Conservation (phyloP, 2,113 vertebrate genomes). For the Platanista minor region DNA sequence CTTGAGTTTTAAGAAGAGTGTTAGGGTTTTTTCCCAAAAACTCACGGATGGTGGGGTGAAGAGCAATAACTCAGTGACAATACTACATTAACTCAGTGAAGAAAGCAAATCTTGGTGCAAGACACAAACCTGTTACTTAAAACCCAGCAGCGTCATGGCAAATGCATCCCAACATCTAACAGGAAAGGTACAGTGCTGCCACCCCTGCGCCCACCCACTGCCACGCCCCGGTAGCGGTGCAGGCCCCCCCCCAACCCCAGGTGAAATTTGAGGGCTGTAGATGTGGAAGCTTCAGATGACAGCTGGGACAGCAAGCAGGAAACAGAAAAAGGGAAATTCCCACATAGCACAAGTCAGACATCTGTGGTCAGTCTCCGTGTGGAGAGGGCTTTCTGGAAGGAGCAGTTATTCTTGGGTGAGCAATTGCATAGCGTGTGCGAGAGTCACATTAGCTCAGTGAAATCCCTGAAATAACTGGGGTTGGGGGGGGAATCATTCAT, state of each 20-base stretch:
- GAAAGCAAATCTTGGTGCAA: not conserved
- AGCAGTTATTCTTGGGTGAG: not conserved
- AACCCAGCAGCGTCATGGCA: not conserved
- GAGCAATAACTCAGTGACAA: not conserved
- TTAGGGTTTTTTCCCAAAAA: not conserved
- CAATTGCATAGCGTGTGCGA: not conserved
- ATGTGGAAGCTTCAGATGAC: not conserved
- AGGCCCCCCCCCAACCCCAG: accelerated
- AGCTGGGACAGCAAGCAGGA: slow-evolving; percentile 21
- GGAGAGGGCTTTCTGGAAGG: not conserved
- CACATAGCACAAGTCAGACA: not conserved
- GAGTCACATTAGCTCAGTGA: not conserved
- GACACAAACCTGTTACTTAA: not conserved
- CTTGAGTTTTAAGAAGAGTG: not conserved
- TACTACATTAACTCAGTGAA: not conserved
- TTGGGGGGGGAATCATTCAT: accelerated
- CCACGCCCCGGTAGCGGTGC: accelerated
- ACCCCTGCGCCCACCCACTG: accelerated
- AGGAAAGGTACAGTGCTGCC: accelerated
- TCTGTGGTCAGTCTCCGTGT: not conserved
- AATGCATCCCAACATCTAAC: not conserved
- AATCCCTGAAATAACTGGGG: no score
- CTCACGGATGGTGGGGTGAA: not conserved
- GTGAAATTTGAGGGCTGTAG: not conserved
- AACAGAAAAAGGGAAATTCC: not conserved